Conservation (phyloP, 2,888 invertebrate genomes). For the Drosophila quasianomalipes region DNA sequence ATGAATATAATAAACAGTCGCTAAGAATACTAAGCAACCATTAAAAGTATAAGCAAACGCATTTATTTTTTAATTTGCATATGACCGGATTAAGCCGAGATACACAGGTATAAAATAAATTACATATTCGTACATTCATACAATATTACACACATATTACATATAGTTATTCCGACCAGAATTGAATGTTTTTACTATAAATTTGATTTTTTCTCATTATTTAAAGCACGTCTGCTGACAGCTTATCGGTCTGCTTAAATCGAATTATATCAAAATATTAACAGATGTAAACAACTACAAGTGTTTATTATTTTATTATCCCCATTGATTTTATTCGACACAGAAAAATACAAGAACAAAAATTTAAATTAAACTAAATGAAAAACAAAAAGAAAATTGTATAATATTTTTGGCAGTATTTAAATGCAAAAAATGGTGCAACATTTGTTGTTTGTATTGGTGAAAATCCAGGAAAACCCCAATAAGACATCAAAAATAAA, state of each 20-base stretch:
- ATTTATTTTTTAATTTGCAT: not conserved
- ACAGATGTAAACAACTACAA: not conserved
- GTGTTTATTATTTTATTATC: not conserved
- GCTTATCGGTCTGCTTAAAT: too few relatives aligned
- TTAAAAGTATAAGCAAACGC: not conserved
- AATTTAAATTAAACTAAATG: not conserved
- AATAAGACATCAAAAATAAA: not conserved
- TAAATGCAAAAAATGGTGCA: not conserved
- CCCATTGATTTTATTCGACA: not conserved
- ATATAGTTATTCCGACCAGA: not conserved
- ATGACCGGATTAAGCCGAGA: too few relatives aligned
- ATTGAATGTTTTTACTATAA: not conserved
- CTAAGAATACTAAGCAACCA: not conserved
- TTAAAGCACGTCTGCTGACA: not conserved
- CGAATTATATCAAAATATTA: not conserved
- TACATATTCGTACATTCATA: not conserved
- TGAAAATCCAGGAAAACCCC: not conserved
- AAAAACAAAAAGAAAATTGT: not conserved
- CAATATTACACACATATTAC: too few relatives aligned
- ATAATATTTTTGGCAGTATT: not conserved
- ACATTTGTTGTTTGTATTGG: not conserved
- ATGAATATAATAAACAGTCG: not conserved
- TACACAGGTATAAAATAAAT: not conserved
- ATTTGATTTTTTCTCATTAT: not conserved
- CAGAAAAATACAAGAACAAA: not conserved